phyloP scores from a whole-genome alignment of 92 coral and sea anemone genomes.

The Epizoanthus scotinus region DNA sequence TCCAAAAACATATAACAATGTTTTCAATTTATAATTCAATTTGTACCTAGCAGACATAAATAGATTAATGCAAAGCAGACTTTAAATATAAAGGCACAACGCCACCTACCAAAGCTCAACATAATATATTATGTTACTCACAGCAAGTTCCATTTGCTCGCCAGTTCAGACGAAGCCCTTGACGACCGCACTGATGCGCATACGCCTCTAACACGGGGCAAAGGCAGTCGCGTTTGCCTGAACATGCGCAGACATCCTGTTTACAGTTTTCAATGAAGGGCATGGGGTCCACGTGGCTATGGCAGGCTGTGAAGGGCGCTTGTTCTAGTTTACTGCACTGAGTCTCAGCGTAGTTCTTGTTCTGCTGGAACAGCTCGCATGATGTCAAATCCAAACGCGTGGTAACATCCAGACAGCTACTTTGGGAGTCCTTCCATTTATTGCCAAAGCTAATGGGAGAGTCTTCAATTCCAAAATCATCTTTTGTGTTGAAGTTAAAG shows the following conservation, averaged over 20 bases:
- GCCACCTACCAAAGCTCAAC: too few relatives aligned
- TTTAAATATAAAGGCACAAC: too few relatives aligned
- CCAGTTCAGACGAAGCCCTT: constrained; percentile 64
- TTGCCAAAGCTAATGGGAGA: constrained; percentile 65
- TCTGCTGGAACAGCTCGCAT: constrained; percentile 65
- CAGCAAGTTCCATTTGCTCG: constrained; percentile 58
- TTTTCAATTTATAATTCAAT: too few relatives aligned
- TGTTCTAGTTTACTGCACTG: constrained; percentile 57
- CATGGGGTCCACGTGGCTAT: constrained; percentile 62
- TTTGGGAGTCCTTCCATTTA: constrained; percentile 58
- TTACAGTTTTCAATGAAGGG: constrained; percentile 70
- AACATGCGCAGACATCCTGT: constrained; percentile 68
- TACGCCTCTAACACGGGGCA: constrained; percentile 66
- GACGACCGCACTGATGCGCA: constrained; percentile 61
- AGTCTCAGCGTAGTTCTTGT: constrained; percentile 53
- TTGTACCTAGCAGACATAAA: too few relatives aligned
- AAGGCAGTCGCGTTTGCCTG: constrained; percentile 52
- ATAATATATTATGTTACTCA: constrained; percentile 29
- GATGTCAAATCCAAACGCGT: constrained; percentile 50
- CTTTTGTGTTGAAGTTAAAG: constrained; percentile 66
- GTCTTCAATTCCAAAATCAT: constrained; percentile 68
- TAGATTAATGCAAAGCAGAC: too few relatives aligned
- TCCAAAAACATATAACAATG: too few relatives aligned
- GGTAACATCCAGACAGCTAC: constrained; percentile 56
- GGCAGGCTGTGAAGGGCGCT: constrained; percentile 66